A percentile compares a stretch with the other conserved stretches of the same genome.
phyloP scores from a whole-genome alignment of 2,888 invertebrate genomes.

The Amphipoea lucens region DNA sequence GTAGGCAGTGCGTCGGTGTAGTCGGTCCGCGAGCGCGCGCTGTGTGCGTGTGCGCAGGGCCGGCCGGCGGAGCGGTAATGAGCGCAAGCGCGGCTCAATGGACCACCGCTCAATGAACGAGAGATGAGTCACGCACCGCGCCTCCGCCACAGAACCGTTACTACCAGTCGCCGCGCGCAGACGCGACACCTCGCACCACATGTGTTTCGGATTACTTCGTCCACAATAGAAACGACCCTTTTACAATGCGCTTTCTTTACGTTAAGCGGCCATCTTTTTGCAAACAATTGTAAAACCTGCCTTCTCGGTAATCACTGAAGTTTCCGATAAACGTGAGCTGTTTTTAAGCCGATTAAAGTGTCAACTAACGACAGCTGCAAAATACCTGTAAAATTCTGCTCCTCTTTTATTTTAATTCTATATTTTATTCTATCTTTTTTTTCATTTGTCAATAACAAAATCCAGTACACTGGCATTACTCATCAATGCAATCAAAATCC shows the following conservation, averaged over 20 bases:
- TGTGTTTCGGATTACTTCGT: conserved; percentile 77
- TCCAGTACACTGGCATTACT: not conserved
- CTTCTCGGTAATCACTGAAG: conserved; percentile 52
- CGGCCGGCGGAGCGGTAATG: conserved; percentile 90
- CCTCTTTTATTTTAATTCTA: not conserved
- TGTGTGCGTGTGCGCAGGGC: conserved; percentile 87
- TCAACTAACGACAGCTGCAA: conserved; percentile 8
- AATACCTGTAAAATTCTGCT: not conserved
- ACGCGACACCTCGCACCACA: conserved; percentile 78
- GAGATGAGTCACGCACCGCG: conserved; percentile 88
- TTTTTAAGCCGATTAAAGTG: conserved; percentile 46
- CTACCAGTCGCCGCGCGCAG: conserved; percentile 77
- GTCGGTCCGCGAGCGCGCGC: conserved; percentile 84
- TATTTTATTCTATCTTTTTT: not conserved
- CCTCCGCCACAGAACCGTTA: conserved; percentile 87
- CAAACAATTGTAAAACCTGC: conserved; percentile 68
- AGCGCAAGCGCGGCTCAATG: conserved; percentile 88
- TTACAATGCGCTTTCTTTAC: conserved; percentile 55
- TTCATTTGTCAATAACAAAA: not conserved
- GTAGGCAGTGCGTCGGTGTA: conserved; percentile 85
- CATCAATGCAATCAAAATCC: conserved; percentile 17
- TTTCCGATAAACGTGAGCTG: conserved; percentile 9
- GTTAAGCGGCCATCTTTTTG: conserved; percentile 67
- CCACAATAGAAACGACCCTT: conserved; percentile 65
- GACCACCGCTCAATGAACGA: conserved; percentile 84